Conservation (phyloP, 2,888 invertebrate species). For the Parochlus steinenii region DNA sequence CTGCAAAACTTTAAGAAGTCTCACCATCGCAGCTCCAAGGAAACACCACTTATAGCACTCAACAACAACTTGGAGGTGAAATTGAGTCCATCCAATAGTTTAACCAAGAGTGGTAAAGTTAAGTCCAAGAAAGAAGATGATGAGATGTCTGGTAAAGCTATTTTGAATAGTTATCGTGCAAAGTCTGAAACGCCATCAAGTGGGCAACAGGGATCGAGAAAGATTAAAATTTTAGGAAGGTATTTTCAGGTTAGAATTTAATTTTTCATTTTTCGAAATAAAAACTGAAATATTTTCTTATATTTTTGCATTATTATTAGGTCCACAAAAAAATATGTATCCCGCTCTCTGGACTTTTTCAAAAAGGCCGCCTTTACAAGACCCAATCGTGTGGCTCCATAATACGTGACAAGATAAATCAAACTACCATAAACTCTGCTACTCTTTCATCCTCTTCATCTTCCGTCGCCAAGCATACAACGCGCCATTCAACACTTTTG, state of each 20-base stretch:
- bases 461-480: slow-evolving; percentile 1
- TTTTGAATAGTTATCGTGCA: neutral
- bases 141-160: neutral
- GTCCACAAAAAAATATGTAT: slow-evolving; percentile 46
- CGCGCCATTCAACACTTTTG: neutral
- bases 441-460: slow-evolving; percentile 8
- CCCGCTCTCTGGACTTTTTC: slow-evolving; percentile 38
- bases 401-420: slow-evolving; percentile 32
- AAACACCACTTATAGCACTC: slow-evolving; percentile 14
- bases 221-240: slow-evolving; percentile 43
- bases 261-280: slow-evolving; percentile 5
- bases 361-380: slow-evolving; percentile 39
- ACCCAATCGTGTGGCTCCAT: slow-evolving; percentile 46
- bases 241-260: slow-evolving; percentile 49
- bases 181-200: slow-evolving; percentile 15
- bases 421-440: slow-evolving; percentile 10
- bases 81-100: slow-evolving; percentile 14
- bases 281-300: slow-evolving; percentile 5
- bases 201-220: slow-evolving; percentile 27
- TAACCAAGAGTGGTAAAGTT: slow-evolving; percentile 12
- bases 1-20: slow-evolving; percentile 16
- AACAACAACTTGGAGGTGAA: slow-evolving; percentile 5
- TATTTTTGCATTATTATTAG: slow-evolving; percentile 32
- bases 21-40: too few relatives aligned
- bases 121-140: slow-evolving; percentile 13